These are phyloP conservation scores for Scytalopus superciliaris DNA, from an alignment of 2,113 vertebrate genomes.

Conservation along the genomic window DNA sequence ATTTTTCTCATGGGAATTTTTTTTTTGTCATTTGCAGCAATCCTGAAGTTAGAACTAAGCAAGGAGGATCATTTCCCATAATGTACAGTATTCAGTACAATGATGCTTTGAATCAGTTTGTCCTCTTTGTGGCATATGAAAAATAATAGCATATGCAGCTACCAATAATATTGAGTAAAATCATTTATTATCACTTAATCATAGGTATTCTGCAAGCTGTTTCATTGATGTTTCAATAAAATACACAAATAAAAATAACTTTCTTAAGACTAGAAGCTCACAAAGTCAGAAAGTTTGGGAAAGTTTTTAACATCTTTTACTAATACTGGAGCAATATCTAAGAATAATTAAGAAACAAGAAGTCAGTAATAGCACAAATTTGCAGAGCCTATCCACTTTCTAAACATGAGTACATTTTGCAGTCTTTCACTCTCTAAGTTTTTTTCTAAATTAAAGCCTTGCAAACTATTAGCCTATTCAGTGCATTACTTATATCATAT, in stretches of 20 bases:
- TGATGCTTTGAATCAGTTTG: not conserved
- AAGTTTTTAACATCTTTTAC: not conserved
- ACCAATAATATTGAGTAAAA: not conserved
- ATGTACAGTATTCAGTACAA: not conserved
- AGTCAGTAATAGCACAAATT: not conserved
- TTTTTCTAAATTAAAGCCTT: not conserved
- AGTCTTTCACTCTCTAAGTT: not conserved
- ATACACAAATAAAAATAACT: not conserved
- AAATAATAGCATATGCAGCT: not conserved
- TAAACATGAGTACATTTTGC: not conserved
- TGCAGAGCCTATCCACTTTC: not conserved
- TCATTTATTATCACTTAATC: accelerated
- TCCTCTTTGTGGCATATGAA: not conserved
- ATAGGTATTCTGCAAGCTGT: not conserved
- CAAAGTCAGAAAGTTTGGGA: not conserved
- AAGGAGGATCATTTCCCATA: accelerated
- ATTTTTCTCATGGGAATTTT: not conserved
- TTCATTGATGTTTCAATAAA: not conserved
- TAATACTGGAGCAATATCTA: not conserved
- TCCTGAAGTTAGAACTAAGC: not conserved
- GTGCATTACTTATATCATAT: not conserved
- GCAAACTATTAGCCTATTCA: not conserved
- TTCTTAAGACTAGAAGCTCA: not conserved
- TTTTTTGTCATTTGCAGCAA: not conserved
- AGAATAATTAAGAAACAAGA: not conserved